phyloP scores from a whole-genome alignment of 2,797 vertebrate genomes.

The Melanotaenia nigrans region DNA sequence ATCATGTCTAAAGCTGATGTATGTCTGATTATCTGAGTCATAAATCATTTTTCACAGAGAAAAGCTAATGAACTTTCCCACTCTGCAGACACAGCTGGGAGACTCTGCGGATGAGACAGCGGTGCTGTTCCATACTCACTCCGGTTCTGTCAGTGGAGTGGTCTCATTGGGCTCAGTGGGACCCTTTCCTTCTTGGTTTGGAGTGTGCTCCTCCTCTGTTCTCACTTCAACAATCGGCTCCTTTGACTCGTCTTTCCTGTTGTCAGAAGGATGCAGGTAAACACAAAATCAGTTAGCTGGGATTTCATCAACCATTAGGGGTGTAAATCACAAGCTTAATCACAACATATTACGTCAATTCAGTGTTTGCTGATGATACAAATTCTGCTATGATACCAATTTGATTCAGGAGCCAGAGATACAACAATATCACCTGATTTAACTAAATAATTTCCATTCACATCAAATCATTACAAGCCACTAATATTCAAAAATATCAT shows the following conservation, averaged over 20 bases:
- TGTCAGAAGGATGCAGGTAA: background rate
- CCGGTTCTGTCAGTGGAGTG: constrained; percentile 95
- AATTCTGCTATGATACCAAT: too few relatives aligned
- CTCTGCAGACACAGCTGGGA: background rate
- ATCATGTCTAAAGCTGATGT: background rate
- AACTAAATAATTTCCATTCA: too few relatives aligned
- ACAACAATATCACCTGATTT: too few relatives aligned
- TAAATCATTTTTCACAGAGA: background rate
- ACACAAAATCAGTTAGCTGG: background rate
- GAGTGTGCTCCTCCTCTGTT: constrained; percentile 92
- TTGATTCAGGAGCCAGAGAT: too few relatives aligned
- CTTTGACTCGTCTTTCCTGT: constrained; percentile 98
- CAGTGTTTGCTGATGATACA: too few relatives aligned
- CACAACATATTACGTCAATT: too few relatives aligned
- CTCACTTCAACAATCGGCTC: constrained; percentile 98
- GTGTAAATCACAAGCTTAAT: background rate
- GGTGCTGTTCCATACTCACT: constrained; percentile 83
- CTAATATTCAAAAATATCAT: too few relatives aligned
- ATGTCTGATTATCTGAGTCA: background rate
- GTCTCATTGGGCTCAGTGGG: constrained; percentile 97
- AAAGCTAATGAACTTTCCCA: background rate
- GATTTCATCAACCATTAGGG: background rate
- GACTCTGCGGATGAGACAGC: background rate
- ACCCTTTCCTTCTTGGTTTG: constrained; percentile 92
- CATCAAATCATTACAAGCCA: too few relatives aligned